Conservation (phyloP, 1,140 invertebrate species). For the Calliphora vicina region DNA sequence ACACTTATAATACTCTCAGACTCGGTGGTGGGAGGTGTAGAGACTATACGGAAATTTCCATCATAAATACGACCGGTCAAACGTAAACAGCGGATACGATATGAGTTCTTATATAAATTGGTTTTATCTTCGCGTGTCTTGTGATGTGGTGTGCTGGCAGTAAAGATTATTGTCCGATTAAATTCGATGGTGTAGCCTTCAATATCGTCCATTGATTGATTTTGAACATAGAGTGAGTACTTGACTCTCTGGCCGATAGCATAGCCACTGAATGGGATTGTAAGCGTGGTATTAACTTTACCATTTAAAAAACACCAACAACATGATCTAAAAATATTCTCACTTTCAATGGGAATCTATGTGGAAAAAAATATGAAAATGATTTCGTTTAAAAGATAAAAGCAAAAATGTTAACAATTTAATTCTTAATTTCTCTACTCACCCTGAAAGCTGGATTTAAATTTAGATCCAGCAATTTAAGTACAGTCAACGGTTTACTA, state of each 20-base stretch:
- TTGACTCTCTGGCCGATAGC: conserved; percentile 52
- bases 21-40: conserved; percentile 62
- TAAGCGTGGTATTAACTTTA: conserved; percentile 45
- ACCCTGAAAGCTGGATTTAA: conserved; percentile 50
- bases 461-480: conserved; percentile 75
- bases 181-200: conserved; percentile 43
- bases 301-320: conserved; percentile 56
- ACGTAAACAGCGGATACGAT: conserved; percentile 45
- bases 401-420: neutral
- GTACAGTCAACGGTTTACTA: conserved; percentile 73
- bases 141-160: conserved; percentile 40
- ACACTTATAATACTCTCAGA: conserved; percentile 44
- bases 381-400: neutral
- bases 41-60: conserved; percentile 46
- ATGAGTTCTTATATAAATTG: conserved; percentile 37
- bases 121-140: conserved; percentile 41
- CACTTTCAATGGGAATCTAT: conserved; percentile 41
- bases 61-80: conserved; percentile 47
- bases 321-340: conserved; percentile 40
- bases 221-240: conserved; percentile 48
- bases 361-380: neutral
- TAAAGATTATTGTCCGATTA: conserved; percentile 43
- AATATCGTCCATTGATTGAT: conserved; percentile 44
- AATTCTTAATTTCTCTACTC: neutral
- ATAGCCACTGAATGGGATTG: conserved; percentile 54